Evolutionary conservation across 2,888 invertebrate species (phyloP), one percentile per base, ranked within the genome.

Genomic region (Dicycla oo): DNA sequence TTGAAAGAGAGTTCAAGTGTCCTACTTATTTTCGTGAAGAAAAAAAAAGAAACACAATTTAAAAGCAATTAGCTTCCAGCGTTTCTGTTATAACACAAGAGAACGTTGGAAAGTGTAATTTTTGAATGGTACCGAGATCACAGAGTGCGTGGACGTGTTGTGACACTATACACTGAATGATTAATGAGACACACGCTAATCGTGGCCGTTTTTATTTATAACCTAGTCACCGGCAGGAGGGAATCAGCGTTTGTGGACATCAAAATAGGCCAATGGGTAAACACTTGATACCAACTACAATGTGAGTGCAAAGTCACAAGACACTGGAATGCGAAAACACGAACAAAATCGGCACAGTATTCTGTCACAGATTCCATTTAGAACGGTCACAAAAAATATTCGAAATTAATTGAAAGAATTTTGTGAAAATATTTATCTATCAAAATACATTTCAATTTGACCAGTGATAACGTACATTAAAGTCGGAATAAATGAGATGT

Each of bases 151-250:
- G 89, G 93, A 93, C 89, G 88, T 93, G 92, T 93, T 93, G 89
- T 94, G 95, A 95, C 95, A 94, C 88, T 90, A 91, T 91, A 89
- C 89, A 88, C 86, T 80, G 89, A 83, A 92, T 95, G 95, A 95
- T 95, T 93, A 93, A 95, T 94, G 95, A 90, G 84, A 80, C 73
- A 78, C 86, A 86, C 88, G 88, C 90, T 94, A 93, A 94, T 94
- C 93, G 92, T 89, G 89, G 83, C 82, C 78, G 81, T 89, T 91
- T 89, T 92, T 94, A 94, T 93, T 93, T 94, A 92, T 94, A 94
- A 81, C 85, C 83, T 87, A 84, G 82, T 88, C 84, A 87, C 83
- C 80, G 88, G 88, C 88, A 89, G 89, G 91, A 90, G 91, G 83
- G 87, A 90, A 88, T 85, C 81, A 88, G 78, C 88, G 88, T 91